Evolutionary conservation across 2,797 vertebrate genomes (phyloP).

Genomic region (Gymnothorax javanicus): DNA sequence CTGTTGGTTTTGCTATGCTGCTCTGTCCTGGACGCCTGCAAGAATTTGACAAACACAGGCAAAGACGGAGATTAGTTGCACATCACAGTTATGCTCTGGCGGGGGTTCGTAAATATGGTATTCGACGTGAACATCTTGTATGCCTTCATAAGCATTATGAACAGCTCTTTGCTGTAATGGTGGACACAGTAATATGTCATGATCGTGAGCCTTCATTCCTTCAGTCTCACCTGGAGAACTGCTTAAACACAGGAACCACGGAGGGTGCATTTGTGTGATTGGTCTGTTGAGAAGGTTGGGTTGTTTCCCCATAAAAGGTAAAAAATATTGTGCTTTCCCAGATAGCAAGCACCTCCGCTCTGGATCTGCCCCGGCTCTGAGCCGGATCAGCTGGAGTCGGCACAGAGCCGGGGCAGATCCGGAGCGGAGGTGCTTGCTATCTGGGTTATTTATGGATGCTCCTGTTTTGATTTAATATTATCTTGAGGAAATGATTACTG

Average conservation of each 20-base stretch:
- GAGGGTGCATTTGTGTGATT: not conserved
- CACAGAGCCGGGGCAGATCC: too few species aligned
- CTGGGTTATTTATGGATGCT: constrained; percentile 68
- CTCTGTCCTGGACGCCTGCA: too few species aligned
- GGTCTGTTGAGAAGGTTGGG: constrained; percentile 17
- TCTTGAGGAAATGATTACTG: constrained; percentile 31
- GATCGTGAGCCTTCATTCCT: not conserved
- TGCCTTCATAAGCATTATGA: constrained; percentile 9
- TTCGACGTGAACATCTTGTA: too few species aligned
- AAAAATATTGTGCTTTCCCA: constrained; percentile 38
- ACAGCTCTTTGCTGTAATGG: not conserved
- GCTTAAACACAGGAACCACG: not conserved
- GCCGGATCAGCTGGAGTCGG: too few species aligned
- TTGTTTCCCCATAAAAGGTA: constrained; percentile 48
- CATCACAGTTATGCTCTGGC: too few species aligned
- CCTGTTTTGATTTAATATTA: constrained; percentile 57
- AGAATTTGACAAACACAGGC: too few species aligned
- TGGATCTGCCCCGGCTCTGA: too few species aligned
- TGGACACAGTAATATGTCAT: not conserved
- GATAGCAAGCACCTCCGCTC: too few species aligned
- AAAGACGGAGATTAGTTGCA: too few species aligned
- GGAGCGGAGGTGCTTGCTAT: too few species aligned
- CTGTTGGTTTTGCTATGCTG: not conserved
- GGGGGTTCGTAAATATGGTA: too few species aligned
- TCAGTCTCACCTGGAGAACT: not conserved